phyloP scores from a whole-genome alignment of 1,140 invertebrate genomes.

The Whitmania pigra region DNA sequence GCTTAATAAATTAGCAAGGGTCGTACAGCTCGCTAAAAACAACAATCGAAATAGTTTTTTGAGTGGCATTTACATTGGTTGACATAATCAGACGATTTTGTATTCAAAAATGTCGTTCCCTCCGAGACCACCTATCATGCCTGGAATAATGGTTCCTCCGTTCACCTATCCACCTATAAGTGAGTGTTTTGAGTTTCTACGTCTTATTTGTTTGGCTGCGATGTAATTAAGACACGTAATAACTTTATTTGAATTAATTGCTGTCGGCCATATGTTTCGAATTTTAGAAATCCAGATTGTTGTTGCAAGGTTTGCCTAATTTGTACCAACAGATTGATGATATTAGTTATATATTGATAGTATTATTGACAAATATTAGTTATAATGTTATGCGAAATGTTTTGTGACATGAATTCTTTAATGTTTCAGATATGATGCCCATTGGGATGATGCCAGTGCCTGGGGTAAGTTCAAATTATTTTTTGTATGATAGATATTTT shows the following conservation, averaged over 20 bases:
- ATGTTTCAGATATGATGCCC: constrained; percentile 36
- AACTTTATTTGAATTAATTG: not conserved
- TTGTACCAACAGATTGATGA: not conserved
- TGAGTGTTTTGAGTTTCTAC: constrained; percentile 13
- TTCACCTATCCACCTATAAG: constrained; percentile 38
- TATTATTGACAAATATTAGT: too few species aligned
- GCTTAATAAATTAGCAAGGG: too few species aligned
- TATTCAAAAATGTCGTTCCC: constrained; percentile 39
- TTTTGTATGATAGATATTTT: not conserved
- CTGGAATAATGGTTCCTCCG: constrained; percentile 34
- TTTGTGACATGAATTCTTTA: constrained; percentile 13
- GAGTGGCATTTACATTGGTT: not conserved
- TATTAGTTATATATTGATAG: too few species aligned
- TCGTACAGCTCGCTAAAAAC: too few species aligned
- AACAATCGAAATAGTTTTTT: not conserved
- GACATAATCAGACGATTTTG: not conserved
- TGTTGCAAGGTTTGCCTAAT: not conserved
- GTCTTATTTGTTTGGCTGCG: not conserved
- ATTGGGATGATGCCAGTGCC: constrained; percentile 37
- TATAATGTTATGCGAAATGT: too few species aligned
- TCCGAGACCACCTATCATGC: constrained; percentile 33
- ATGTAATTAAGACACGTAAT: not conserved
- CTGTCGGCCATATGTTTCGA: not conserved
- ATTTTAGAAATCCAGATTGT: not conserved
- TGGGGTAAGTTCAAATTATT: constrained; percentile 29